Base-by-base conservation (phyloP, 2,797 vertebrate genomes). In the Chromobotia macracanthus region DNA sequence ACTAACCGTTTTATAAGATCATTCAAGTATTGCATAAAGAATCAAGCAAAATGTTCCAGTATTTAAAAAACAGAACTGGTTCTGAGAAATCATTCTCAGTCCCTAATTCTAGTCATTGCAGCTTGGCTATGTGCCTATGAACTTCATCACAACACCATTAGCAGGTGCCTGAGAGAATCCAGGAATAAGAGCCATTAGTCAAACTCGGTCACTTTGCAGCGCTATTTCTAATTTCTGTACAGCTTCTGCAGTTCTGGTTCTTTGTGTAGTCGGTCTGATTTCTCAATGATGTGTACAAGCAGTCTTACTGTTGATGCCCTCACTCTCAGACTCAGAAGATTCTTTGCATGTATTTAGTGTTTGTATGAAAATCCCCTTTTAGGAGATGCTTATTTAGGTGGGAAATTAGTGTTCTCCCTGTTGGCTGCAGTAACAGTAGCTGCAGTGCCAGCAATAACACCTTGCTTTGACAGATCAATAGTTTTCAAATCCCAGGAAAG, bases 401-500 rank as follows among this genome's bases (percentile, higher is more conserved):
- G 50, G 25, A 65, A 35, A 58, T 18, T 16, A 72, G 38, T 9
- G 25, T 19, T 65, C n/a, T 63, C n/a, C 69, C 35, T 19, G 65
- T 46, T 65, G 44, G 61, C 48, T 75, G 23, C 38, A 10, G 38
- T 41, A 41, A 41, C 38, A 41, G 38, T 41, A 41, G 9, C 38
- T 41, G 38, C 6, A 41, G 25, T 60, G 23, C 44, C 18, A 5
- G 48, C 35, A 66, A 44, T 65, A 79, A 56, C 41, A 72, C 16
- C 58, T 66, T 25, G 18, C 79, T 48, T 72, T 79, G 80, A 85
- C 86, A 69, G 69, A 88, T 91, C 85, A 77, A 84, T 82, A 80
- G 75, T 82, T 85, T 82, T 55, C 79, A 69, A 86, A 89, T 88
- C 87, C 84, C 55, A 28, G 58, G 82, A 88, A 87, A 90, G 87